phyloP scores from a whole-genome alignment of 2,888 invertebrate species.

The Trissoscelio sp. region DNA sequence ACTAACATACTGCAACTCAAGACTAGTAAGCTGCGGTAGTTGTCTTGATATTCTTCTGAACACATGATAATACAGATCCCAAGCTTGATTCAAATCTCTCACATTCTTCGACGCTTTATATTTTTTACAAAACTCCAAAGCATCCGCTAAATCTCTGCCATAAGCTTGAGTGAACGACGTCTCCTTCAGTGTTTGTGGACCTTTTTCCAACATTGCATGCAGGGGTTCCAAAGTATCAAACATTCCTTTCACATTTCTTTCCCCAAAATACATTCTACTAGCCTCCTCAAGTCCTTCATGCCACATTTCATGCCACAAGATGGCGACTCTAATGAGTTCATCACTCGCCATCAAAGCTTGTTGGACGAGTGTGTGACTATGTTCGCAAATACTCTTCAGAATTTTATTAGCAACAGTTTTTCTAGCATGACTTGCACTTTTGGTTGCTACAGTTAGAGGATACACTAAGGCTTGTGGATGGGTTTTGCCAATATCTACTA shows the following conservation, averaged over 20 bases:
- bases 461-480: conserved; percentile 99
- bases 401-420: conserved; percentile 97
- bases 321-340: conserved; percentile 98
- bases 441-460: conserved; percentile 98
- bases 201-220: conserved; percentile 96
- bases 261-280: conserved; percentile 96
- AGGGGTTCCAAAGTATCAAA: conserved; percentile 97
- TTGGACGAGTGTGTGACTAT: conserved; percentile 94
- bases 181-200: conserved; percentile 98
- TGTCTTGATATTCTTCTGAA: conserved; percentile 98
- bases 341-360: conserved; percentile 99
- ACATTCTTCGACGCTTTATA: conserved; percentile 93
- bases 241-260: conserved; percentile 98
- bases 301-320: conserved; percentile 99
- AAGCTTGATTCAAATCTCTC: conserved; percentile 98
- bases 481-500: conserved; percentile 98
- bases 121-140: conserved; percentile 97
- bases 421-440: conserved; percentile 93
- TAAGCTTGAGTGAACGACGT: conserved; percentile 98
- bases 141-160: conserved; percentile 96
- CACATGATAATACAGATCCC: conserved; percentile 99
- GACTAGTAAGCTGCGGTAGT: conserved; percentile 94
- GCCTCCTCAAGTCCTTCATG: conserved; percentile 99
- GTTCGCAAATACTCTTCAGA: conserved; percentile 97
- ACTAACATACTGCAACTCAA: conserved; percentile 97